These are phyloP conservation scores for Protaetia brevitarsis DNA, from an alignment of 1,140 invertebrate genomes.

Conservation along the genomic window DNA sequence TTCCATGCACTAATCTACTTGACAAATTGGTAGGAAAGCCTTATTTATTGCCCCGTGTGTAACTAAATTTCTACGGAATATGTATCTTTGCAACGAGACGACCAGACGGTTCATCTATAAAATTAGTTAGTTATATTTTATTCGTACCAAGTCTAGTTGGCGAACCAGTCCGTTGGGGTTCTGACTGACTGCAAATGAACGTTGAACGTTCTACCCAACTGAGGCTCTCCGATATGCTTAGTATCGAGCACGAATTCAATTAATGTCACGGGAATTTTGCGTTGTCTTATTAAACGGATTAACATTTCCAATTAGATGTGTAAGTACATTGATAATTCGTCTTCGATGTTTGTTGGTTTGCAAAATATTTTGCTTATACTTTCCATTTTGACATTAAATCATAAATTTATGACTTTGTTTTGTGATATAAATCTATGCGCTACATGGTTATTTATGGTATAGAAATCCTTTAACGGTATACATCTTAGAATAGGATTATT, in stretches of 20 bases:
- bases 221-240: background rate
- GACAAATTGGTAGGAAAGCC: constrained; percentile 1
- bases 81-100: no score
- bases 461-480: no score
- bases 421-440: no score
- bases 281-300: background rate
- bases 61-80: background rate
- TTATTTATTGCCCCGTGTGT: background rate
- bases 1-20: background rate
- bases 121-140: background rate
- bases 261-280: background rate
- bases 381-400: no score
- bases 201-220: background rate
- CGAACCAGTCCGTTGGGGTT: background rate
- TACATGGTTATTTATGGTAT: no score
- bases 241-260: background rate
- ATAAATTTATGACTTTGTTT: no score
- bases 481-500: no score
- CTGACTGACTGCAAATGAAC: background rate
- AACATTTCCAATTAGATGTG: background rate
- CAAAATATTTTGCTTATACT: no score
- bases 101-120: background rate
- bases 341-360: background rate
- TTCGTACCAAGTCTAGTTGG: no score
- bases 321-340: background rate